These are phyloP conservation scores for Ahaetulla prasina DNA, from an alignment of 2,113 vertebrate genomes.

Conservation along the genomic window DNA sequence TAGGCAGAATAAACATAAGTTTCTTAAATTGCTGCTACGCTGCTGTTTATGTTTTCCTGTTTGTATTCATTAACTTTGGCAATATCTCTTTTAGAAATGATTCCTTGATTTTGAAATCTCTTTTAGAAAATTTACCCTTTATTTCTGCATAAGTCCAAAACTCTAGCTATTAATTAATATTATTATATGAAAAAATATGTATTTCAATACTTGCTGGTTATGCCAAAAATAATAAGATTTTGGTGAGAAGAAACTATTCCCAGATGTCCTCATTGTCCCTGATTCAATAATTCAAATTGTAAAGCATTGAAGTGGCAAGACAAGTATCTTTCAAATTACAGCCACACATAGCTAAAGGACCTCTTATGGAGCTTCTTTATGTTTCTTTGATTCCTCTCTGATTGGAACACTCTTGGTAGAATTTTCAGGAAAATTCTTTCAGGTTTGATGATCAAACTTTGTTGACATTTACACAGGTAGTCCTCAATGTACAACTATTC, in stretches of 20 bases:
- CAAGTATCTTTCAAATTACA: conserved; percentile 21
- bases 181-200: conserved; percentile 22
- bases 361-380: not conserved
- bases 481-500: not conserved
- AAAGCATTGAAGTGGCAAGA: not conserved
- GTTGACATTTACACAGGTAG: not conserved
- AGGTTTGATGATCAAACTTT: not conserved
- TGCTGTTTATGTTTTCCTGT: not conserved
- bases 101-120: not conserved
- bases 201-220: not conserved
- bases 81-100: not conserved
- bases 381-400: not conserved
- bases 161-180: not conserved
- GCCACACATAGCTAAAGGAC: not conserved
- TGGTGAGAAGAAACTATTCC: not conserved
- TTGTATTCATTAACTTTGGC: not conserved
- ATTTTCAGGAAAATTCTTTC: not conserved
- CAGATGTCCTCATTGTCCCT: conserved; percentile 7
- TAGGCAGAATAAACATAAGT: not conserved
- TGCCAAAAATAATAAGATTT: not conserved
- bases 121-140: not conserved
- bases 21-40: not conserved
- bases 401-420: conserved; percentile 4
- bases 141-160: not conserved
- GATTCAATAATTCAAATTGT: not conserved